phyloP scores from a whole-genome alignment of 2,888 invertebrate species.

The Elmis aenea region DNA sequence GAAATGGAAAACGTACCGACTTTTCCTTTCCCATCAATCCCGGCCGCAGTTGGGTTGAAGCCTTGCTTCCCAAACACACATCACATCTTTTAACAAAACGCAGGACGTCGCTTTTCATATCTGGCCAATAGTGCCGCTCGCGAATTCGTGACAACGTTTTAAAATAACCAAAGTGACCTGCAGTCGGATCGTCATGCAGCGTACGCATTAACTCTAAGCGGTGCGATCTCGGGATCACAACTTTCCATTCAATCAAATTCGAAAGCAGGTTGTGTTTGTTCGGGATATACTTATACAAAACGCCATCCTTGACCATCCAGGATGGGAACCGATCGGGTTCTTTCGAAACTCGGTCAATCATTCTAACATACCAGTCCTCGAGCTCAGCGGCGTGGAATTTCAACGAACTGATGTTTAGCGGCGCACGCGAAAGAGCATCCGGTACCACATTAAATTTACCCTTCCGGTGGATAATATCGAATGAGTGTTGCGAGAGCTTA shows the following conservation, averaged over 20 bases:
- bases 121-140: conserved; percentile 21
- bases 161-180: conserved; percentile 20
- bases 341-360: conserved; percentile 3
- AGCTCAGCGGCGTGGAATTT: not conserved
- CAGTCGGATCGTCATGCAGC: conserved; percentile 19
- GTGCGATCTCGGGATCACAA: conserved; percentile 18
- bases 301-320: conserved; percentile 11
- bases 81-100: conserved; percentile 1
- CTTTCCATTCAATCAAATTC: conserved; percentile 18
- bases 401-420: not conserved
- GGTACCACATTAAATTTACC: conserved; percentile 13
- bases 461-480: conserved; percentile 14
- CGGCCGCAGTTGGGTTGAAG: conserved; percentile 1
- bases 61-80: not conserved
- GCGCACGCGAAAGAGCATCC: conserved; percentile 2
- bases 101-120: conserved; percentile 10
- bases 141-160: conserved; percentile 21
- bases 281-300: conserved; percentile 12
- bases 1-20: conserved; percentile 12
- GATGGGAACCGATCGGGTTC: conserved; percentile 14
- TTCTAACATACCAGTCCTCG: conserved; percentile 11
- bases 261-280: not conserved
- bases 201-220: conserved; percentile 10
- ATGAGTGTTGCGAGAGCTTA: conserved; percentile 11
- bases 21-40: conserved; percentile 13